Evolutionary conservation across 2,113 vertebrate species (phyloP), one percentile per base, ranked within the genome.

Genomic region (Erythrolamprus reginae): DNA sequence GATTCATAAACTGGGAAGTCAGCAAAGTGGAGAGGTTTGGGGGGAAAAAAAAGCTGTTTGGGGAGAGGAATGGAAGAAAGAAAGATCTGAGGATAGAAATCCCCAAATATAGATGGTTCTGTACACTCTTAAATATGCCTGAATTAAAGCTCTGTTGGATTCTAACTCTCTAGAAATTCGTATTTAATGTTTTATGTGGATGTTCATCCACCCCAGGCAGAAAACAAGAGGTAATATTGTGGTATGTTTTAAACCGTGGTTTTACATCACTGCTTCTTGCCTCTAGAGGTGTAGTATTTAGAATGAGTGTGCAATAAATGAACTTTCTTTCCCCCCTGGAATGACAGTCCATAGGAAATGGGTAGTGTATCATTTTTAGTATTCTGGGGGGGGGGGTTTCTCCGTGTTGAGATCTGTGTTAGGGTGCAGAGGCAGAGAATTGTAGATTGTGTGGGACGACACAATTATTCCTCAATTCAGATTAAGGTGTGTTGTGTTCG

Each of bases 1-100:
- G n/a, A 94, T 93, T 92, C 58, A 70, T 91, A 93, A 92, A 91
- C 89, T 94, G 33, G 88, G 89, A 94, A 92, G 47, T 38, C 52
- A 84, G 38, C 84, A 42, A 58, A 86, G 86, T 91, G 86, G 28
- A 61, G 47, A 89, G 48, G 86, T 19, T 42, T 47, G 89, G n/a
- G n/a, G n/a, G n/a, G n/a, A n/a, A n/a, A n/a, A 52, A 92, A 92
- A 92, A 92, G 45, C 50, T 17, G 90, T 85, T 55, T 58, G 55
- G 65, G 82, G 24, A 5, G 0, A 26, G 33, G 91, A 90, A 89
- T n/a, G 45, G 45, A 91, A 55, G 21, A 58, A 58, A 56, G 52
- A 19, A 53, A 0, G 58, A 0, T 86, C 2, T 6, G 84, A 92
- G 70, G 93, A 90, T 12, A 70, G 84, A 93, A 92, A 82, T 87